phyloP scores from a whole-genome alignment of 1,140 invertebrate species.

The Philopotamus ludificatus region DNA sequence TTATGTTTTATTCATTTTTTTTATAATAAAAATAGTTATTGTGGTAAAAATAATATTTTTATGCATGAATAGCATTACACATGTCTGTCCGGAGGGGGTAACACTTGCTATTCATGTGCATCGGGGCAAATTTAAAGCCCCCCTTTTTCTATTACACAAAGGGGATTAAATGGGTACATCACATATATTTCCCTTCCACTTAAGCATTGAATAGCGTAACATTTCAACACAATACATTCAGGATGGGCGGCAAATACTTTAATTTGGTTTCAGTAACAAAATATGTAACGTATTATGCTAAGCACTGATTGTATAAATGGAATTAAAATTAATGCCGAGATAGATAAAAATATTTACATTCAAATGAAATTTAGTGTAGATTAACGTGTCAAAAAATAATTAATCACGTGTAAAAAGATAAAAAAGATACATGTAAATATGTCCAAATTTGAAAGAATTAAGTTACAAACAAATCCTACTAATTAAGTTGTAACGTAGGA shows the following conservation, averaged over 20 bases:
- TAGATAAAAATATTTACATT: no score
- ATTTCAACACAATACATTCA: slow-evolving; percentile 34
- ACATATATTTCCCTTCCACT: slow-evolving; percentile 29
- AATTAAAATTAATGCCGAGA: no score
- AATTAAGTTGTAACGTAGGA: no score
- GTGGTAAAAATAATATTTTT: slow-evolving; percentile 34
- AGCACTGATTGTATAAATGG: no score
- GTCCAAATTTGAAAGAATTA: no score
- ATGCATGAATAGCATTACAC: slow-evolving; percentile 34
- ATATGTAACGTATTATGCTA: not conserved
- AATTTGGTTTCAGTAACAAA: slow-evolving; percentile 2
- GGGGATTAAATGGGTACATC: slow-evolving; percentile 39
- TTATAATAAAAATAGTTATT: slow-evolving; percentile 15
- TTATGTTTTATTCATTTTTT: slow-evolving; percentile 12
- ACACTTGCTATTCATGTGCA: slow-evolving; percentile 5
- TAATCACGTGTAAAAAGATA: no score
- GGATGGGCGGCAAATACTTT: slow-evolving; percentile 35
- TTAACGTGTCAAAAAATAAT: no score
- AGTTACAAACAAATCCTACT: no score
- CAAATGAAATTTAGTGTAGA: no score
- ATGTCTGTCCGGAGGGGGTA: slow-evolving; percentile 24
- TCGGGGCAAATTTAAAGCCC: slow-evolving; percentile 22
- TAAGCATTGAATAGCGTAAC: slow-evolving; percentile 32
- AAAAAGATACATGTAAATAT: no score
- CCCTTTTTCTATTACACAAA: slow-evolving; percentile 36